Evolutionary conservation across 1,140 invertebrate species (phyloP).

Genomic region (Heliconius nattereri): DNA sequence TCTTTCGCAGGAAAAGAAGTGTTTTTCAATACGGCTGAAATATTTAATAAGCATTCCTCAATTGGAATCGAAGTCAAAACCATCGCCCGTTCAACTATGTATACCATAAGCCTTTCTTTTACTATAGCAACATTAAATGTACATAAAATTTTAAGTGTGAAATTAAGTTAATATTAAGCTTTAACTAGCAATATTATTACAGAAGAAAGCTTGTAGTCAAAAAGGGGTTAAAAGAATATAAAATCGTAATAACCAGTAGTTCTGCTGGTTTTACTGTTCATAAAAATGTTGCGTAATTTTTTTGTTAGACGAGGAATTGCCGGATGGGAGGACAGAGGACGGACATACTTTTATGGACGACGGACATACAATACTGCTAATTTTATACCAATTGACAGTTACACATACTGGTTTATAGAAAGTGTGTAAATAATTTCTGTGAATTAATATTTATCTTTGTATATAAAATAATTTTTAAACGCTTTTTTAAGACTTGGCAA

Average conservation of each 20-base stretch:
- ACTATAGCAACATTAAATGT: not conserved
- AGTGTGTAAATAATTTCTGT: constrained; percentile 5
- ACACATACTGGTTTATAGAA: constrained; percentile 14
- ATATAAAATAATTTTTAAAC: not conserved
- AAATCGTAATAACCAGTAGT: not conserved
- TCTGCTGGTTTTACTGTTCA: not conserved
- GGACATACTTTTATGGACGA: constrained; percentile 5
- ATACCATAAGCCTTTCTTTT: not conserved
- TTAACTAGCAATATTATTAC: not conserved
- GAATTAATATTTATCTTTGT: not conserved
- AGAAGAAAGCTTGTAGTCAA: not conserved
- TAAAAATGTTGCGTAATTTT: constrained; percentile 6
- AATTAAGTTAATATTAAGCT: constrained; percentile 5
- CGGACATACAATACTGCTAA: not conserved
- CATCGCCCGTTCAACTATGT: not conserved
- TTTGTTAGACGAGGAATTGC: constrained; percentile 5
- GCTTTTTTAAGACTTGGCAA: not conserved
- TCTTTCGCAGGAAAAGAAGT: not conserved
- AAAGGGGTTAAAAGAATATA: not conserved
- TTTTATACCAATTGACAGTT: constrained; percentile 5
- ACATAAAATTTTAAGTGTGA: constrained; percentile 1
- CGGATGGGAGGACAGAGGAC: not conserved
- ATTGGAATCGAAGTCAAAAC: not conserved
- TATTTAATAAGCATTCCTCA: not conserved
- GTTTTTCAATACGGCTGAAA: not conserved